These are phyloP conservation scores for Neuroterus valhalla DNA, from an alignment of 1,140 invertebrate species.

Conservation along the genomic window DNA sequence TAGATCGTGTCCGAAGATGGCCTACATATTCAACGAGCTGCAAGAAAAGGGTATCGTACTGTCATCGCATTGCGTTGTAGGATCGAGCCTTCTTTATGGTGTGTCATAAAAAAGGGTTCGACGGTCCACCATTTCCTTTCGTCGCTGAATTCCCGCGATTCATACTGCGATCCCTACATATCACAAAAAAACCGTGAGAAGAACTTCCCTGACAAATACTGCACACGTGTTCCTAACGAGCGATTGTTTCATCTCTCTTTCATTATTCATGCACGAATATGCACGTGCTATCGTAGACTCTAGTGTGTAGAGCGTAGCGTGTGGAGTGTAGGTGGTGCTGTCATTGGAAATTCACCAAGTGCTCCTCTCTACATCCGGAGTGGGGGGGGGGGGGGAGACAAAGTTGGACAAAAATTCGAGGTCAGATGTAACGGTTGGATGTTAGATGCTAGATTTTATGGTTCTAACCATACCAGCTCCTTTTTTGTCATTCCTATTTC, in stretches of 20 bases:
- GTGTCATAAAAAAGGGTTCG: conserved; percentile 61
- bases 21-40: conserved; percentile 67
- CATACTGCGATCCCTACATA: conserved; percentile 31
- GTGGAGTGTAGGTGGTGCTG: too few species aligned
- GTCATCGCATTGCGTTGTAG: conserved; percentile 47
- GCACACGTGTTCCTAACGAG: conserved; percentile 37
- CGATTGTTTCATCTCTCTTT: conserved; percentile 43
- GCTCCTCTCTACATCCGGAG: too few species aligned
- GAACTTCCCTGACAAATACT: conserved; percentile 34
- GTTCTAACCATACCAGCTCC: too few species aligned
- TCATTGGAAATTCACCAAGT: too few species aligned
- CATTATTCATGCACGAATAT: conserved; percentile 32
- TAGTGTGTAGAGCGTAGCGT: too few species aligned
- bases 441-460: too few species aligned
- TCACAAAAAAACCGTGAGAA: conserved; percentile 65
- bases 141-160: conserved; percentile 64
- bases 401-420: too few species aligned
- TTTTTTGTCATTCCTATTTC: too few species aligned
- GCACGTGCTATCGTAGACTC: too few species aligned
- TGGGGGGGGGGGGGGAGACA: too few species aligned
- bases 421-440: too few species aligned
- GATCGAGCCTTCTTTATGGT: conserved; percentile 52
- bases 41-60: conserved; percentile 66
- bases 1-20: conserved; percentile 67
- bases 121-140: conserved; percentile 51